Evolutionary conservation across 2,888 invertebrate genomes (phyloP).

Genomic region (Zeuzera pyrina): DNA sequence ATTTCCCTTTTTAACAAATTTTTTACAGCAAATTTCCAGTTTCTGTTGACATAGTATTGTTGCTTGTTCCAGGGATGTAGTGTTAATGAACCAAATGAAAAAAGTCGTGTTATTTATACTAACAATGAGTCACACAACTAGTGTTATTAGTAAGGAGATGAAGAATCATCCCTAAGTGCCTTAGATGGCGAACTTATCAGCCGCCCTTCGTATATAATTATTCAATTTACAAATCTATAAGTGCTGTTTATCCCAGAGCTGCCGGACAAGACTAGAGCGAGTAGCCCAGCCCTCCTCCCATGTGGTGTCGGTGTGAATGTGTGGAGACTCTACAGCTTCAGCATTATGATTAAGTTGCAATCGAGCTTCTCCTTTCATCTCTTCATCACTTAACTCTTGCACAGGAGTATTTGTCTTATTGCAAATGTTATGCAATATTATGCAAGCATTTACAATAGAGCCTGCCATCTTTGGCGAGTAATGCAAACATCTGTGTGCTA

Average conservation of each 20-base stretch:
- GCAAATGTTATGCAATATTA: conserved; percentile 12
- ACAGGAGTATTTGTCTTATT: conserved; percentile 3
- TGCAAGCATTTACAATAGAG: conserved; percentile 11
- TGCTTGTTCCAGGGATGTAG: too few species aligned
- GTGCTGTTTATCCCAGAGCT: not conserved
- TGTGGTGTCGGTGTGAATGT: not conserved
- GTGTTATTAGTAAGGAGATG: too few species aligned
- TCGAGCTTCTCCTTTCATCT: not conserved
- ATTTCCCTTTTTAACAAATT: not conserved
- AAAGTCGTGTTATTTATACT: too few species aligned
- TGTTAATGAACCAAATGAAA: too few species aligned
- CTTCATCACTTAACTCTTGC: conserved; percentile 2
- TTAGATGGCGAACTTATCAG: too few species aligned
- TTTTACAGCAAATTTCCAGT: too few species aligned
- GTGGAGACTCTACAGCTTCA: not conserved
- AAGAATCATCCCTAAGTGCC: too few species aligned
- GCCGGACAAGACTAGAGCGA: not conserved
- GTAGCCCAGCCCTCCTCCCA: not conserved
- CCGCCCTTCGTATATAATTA: too few species aligned
- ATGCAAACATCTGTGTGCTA: conserved; percentile 9
- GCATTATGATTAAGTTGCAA: not conserved
- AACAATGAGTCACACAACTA: too few species aligned
- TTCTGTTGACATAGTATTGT: too few species aligned
- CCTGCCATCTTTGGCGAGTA: conserved; percentile 10
- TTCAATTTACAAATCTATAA: not conserved